These are phyloP conservation scores for Lasioglossum calceatum DNA, from an alignment of 2,888 invertebrate genomes.

Conservation along the genomic window DNA sequence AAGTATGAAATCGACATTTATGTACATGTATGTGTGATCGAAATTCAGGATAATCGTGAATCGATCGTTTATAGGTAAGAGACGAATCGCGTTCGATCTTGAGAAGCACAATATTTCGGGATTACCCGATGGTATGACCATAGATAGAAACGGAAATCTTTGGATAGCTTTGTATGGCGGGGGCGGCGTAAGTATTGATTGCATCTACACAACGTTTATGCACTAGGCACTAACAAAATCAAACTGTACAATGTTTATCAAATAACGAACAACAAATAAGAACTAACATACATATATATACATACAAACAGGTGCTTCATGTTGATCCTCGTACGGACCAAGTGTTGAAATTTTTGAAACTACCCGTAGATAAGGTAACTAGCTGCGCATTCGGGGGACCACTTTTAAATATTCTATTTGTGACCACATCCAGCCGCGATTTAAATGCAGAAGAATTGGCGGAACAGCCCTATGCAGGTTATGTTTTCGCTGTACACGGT, in stretches of 20 bases:
- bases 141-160: slow-evolving; percentile 90
- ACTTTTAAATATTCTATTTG: slow-evolving; percentile 88
- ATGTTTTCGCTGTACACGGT: slow-evolving; percentile 83
- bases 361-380: slow-evolving; percentile 88
- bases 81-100: slow-evolving; percentile 87
- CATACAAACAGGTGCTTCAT: slow-evolving; percentile 86
- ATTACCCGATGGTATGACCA: slow-evolving; percentile 91
- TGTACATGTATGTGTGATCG: neutral
- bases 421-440: slow-evolving; percentile 87
- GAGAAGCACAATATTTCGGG: slow-evolving; percentile 86
- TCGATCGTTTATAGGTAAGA: slow-evolving; percentile 85
- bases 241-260: neutral
- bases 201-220: neutral
- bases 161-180: slow-evolving; percentile 90
- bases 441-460: slow-evolving; percentile 80
- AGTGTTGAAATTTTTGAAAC: slow-evolving; percentile 85
- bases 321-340: slow-evolving; percentile 86
- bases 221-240: neutral
- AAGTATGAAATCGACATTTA: slow-evolving; percentile 83
- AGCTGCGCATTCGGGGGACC: slow-evolving; percentile 90
- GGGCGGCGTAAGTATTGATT: slow-evolving; percentile 86
- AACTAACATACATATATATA: neutral
- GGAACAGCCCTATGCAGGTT: slow-evolving; percentile 85
- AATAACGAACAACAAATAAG: neutral
- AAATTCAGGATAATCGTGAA: neutral